Base-by-base conservation (phyloP, 2,888 invertebrate genomes). In the Phortica okadai region DNA sequence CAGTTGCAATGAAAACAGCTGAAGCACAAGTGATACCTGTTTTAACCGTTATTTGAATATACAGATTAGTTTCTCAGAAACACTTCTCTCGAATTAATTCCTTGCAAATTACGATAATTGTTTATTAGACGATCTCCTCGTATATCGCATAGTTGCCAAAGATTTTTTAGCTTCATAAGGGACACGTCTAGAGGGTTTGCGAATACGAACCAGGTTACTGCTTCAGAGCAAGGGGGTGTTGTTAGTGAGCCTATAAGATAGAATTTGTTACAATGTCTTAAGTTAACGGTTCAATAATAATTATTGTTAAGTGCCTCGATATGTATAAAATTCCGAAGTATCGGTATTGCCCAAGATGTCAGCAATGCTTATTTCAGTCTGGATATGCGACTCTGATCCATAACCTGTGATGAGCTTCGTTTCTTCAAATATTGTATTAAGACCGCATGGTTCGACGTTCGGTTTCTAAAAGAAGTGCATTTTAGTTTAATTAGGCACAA, bases 151-250 rank as follows among this genome's bases (percentile, higher is more conserved):
- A 88, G 56, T 1, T 42, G 14, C 88, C 88, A 84, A 66, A 84
- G 77, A 4, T 79, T 77, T 45, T 77, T 21, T 6, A 88, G 54
- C 84, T 84, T 0, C 45, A 62, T 50, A n/a, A 16, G 62, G 41
- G 82, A 64, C 8, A 84, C 74, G 69, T 84, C 81, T 16, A 88
- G 25, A 1, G 85, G 78, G 0, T 76, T 79, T 1, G 79, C 66
- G 14, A 85, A 87, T 8, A 85, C 82, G 66, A 87, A 82, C 88
- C 88, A 84, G 14, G 78, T 75, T 0, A 80, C 84, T 41, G 41
- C 73, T 59, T 84, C 84, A 2, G 76, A 16, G n/a, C 82, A 87
- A 6, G 88, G 87, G 0, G 88, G 88, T 2, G 84, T 78, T 11
- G 88, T 84, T 0, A 84, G 76, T 0, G 84, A 84, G 1, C 84